Evolutionary conservation across 2,113 vertebrate genomes (phyloP), one percentile per base, ranked within the genome.

Genomic region (Emydura subglobosa): DNA sequence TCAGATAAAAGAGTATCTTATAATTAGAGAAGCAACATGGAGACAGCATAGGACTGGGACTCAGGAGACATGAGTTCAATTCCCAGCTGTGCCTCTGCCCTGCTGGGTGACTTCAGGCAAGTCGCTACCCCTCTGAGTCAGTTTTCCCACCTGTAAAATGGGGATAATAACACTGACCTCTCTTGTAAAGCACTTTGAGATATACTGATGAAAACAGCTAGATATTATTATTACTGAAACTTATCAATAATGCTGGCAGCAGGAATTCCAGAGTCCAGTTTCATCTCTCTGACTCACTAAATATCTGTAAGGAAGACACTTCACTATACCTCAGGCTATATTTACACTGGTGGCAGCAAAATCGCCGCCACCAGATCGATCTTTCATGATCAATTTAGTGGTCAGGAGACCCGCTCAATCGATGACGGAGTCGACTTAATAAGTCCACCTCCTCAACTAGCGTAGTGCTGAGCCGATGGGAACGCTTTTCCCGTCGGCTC

Each of bases 31-130:
- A 44, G 27, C 65, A 93, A 94, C 21, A 29, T 29, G 82, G 82
- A 92, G 86, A 85, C 61, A 54, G 27, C 65, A 51, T 21, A 74
- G 87, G 72, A 12, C 49, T 82, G 81, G 87, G 81, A 78, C 85
- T 82, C 87, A 83, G 25, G 90, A 92, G 2, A 13, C 10, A 21
- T 86, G 68, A 0, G 0, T 82, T 65, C 47, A 83, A 24, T 5
- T 90, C 57, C 87, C 88, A 42, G 86, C 59, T 76, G 84, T 86
- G 86, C 6, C 7, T 72, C 27, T 78, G 74, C 0, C 42, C 0
- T 0, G 51, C 83, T 72, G 65, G 34, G 61, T 22, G 0, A 0
- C 47, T 29, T 61, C 24, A 27, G 42, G 61, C 27, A 76, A 24
- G 74, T 47, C 42, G 21, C 42, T 83, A 86, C 51, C 81, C 39